Evolutionary conservation across 2,113 vertebrate genomes (phyloP).

Genomic region (Festucalex cinctus): DNA sequence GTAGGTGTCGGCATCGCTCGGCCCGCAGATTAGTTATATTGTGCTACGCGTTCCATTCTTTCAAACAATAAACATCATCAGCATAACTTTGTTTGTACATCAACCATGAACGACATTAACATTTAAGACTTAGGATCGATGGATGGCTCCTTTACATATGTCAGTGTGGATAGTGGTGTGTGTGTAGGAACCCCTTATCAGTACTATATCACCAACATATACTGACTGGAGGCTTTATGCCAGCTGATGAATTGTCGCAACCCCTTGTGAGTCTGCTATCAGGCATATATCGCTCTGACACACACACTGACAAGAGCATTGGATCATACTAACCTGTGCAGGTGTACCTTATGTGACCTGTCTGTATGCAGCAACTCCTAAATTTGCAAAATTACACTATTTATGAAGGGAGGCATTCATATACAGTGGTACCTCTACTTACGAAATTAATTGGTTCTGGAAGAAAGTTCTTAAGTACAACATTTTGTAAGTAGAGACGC

Average conservation of each 20-base stretch:
- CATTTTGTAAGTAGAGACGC: too few relatives aligned
- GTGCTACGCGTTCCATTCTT: background rate
- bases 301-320: background rate
- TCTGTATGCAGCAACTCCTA: background rate
- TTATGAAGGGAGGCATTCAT: background rate
- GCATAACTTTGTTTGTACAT: background rate
- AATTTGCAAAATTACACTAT: background rate
- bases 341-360: background rate
- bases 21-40: background rate
- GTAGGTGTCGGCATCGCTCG: background rate
- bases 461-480: too few relatives aligned
- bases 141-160: background rate
- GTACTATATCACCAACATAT: slow-evolving; percentile 10
- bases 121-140: background rate
- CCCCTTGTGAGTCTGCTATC: background rate
- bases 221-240: slow-evolving; percentile 15
- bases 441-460: too few relatives aligned
- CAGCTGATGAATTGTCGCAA: slow-evolving; percentile 7
- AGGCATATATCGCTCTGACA: background rate
- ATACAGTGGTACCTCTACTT: too few relatives aligned
- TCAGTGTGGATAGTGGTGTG: background rate
- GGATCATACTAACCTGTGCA: background rate
- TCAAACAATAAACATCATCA: background rate
- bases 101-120: background rate
- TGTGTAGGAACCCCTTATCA: slow-evolving; percentile 1